Percentiles rank a stretch among this genome's conserved stretches.
phyloP scores from a whole-genome alignment of 2,113 vertebrate genomes.

The Guaruba guarouba region DNA sequence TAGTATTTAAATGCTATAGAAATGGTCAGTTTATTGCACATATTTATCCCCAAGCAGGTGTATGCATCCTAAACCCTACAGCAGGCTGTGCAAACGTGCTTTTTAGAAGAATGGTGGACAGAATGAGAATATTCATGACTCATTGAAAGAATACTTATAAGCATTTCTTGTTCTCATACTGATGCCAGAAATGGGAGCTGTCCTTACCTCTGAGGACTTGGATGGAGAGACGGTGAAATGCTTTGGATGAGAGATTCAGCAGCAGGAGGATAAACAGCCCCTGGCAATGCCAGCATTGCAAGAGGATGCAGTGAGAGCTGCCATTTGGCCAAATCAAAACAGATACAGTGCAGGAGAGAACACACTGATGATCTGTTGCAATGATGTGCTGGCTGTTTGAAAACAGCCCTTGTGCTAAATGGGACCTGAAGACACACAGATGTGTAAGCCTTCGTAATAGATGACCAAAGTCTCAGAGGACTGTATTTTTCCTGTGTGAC shows the following conservation, averaged over 20 bases:
- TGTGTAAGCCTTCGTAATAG: background rate
- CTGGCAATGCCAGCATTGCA: background rate
- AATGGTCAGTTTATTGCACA: background rate
- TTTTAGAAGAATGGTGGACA: background rate
- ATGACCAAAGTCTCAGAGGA: background rate
- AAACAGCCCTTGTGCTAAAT: background rate
- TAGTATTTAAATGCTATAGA: background rate
- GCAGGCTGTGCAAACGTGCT: background rate
- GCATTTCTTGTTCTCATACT: background rate
- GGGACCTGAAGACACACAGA: background rate
- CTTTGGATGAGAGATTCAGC: background rate
- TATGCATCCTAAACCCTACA: background rate
- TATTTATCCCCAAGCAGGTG: background rate
- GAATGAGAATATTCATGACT: background rate
- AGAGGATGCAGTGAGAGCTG: background rate
- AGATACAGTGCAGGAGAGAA: rapidly evolving
- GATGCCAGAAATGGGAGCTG: background rate
- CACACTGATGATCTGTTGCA: background rate
- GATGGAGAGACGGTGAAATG: background rate
- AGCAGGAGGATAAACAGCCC: background rate
- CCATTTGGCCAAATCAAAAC: background rate
- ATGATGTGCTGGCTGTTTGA: background rate
- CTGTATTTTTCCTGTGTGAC: background rate
- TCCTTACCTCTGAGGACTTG: background rate
- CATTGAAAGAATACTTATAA: background rate